phyloP scores from a whole-genome alignment of 2,888 invertebrate species.

The Antheraea assamensis region DNA sequence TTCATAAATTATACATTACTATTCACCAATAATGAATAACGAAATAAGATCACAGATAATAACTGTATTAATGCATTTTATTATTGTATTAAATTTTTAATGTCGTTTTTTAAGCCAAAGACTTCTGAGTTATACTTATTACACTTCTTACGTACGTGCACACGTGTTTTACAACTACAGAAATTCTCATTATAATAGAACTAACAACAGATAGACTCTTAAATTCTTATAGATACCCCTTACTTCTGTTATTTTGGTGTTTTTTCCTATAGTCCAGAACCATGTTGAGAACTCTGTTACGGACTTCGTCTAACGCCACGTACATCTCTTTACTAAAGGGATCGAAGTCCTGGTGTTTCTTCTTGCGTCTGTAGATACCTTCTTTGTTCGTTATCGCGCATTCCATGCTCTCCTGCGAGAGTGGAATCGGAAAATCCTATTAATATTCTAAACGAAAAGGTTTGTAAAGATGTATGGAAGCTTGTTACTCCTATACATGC shows the following conservation, averaged over 20 bases:
- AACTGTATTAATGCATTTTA: no score
- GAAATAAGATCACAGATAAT: no score
- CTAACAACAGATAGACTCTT: neutral
- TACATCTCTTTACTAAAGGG: slow-evolving; percentile 86
- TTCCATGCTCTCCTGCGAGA: slow-evolving; percentile 71
- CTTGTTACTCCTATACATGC: no score
- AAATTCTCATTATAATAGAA: neutral
- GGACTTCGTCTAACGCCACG: slow-evolving; percentile 45
- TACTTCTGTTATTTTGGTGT: slow-evolving; percentile 23
- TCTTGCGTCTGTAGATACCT: slow-evolving; percentile 88
- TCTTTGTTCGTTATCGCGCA: slow-evolving; percentile 84
- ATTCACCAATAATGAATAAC: no score
- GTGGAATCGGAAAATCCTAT: neutral
- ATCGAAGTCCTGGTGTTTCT: slow-evolving; percentile 85
- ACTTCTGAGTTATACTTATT: no score
- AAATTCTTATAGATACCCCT: slow-evolving; percentile 9
- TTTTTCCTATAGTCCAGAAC: slow-evolving; percentile 43
- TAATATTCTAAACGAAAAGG: no score
- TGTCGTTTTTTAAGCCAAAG: no score
- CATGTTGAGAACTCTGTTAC: slow-evolving; percentile 45
- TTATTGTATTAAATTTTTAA: no score
- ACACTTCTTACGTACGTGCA: no score
- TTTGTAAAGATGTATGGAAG: no score
- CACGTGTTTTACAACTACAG: neutral
- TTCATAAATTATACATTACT: no score